Evolutionary conservation across 2,888 invertebrate species (phyloP).

Genomic region (Sinotaia quadrata): DNA sequence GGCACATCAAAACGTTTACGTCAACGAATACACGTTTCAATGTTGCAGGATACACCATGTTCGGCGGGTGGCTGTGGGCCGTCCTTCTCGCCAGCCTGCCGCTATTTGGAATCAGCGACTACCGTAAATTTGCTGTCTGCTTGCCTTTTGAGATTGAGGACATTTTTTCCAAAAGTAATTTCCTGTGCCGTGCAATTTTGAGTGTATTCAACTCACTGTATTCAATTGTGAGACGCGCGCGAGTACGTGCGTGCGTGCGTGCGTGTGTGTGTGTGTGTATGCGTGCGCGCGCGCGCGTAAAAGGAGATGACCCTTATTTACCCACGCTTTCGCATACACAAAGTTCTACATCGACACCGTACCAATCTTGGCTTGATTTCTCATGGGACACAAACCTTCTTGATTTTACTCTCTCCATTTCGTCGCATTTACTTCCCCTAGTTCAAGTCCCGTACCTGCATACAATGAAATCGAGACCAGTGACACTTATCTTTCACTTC

Average conservation of each 20-base stretch:
- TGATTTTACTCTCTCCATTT: no score
- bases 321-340: no score
- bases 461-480: no score
- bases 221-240: background rate
- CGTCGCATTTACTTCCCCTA: no score
- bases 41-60: conserved; percentile 85
- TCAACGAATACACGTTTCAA: no score
- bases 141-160: conserved; percentile 92
- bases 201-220: background rate
- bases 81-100: conserved; percentile 90
- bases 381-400: no score
- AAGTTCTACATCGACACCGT: no score
- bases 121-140: conserved; percentile 96
- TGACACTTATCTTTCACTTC: no score
- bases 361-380: no score
- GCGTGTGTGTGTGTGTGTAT: background rate
- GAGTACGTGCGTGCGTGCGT: background rate
- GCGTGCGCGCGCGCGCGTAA: background rate
- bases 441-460: no score
- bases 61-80: conserved; percentile 92
- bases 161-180: conserved; percentile 79
- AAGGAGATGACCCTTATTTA: no score
- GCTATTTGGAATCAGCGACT: conserved; percentile 91
- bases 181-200: background rate
- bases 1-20: background rate